Percentiles rank a stretch among this genome's conserved stretches.
These are phyloP conservation scores for Scelioninae gen. 2 DNA, from an alignment of 2,888 invertebrate genomes.

Conservation along the genomic window DNA sequence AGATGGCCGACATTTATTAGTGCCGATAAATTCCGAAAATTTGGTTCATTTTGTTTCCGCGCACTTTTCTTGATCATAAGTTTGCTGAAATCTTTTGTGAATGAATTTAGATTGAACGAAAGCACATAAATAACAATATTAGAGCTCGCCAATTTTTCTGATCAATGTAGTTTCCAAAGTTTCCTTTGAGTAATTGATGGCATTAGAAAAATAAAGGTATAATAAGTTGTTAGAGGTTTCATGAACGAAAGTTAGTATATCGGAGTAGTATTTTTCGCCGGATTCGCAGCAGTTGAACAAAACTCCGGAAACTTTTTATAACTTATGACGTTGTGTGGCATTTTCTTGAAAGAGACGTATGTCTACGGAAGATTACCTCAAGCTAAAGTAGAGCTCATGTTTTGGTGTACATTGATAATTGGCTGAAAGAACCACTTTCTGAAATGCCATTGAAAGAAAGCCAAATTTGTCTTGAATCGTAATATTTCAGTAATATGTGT, in stretches of 20 bases:
- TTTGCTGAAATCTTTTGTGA: no score
- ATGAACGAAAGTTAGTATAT: constrained; percentile 8
- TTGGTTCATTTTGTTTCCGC: no score
- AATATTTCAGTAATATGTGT: no score
- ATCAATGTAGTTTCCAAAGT: background rate
- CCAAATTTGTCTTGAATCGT: no score
- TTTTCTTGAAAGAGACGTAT: constrained; percentile 15
- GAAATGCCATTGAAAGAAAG: constrained; percentile 20
- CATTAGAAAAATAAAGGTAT: constrained; percentile 12
- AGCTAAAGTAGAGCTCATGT: constrained; percentile 11
- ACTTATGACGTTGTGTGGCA: background rate
- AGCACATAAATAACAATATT: no score
- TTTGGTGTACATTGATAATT: constrained; percentile 21
- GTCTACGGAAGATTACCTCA: constrained; percentile 1
- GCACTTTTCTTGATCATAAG: no score
- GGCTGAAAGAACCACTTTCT: constrained; percentile 16
- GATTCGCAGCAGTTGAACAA: constrained; percentile 24
- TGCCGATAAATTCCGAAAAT: no score
- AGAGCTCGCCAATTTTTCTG: no score
- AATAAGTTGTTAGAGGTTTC: constrained; percentile 23
- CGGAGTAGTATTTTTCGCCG: constrained; percentile 20
- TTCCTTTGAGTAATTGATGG: background rate
- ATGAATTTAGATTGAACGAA: no score
- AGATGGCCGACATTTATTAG: no score
- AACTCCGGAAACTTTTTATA: constrained; percentile 10